Conservation (phyloP, 2,888 invertebrate genomes). For the Pardosa pseudoannulata region DNA sequence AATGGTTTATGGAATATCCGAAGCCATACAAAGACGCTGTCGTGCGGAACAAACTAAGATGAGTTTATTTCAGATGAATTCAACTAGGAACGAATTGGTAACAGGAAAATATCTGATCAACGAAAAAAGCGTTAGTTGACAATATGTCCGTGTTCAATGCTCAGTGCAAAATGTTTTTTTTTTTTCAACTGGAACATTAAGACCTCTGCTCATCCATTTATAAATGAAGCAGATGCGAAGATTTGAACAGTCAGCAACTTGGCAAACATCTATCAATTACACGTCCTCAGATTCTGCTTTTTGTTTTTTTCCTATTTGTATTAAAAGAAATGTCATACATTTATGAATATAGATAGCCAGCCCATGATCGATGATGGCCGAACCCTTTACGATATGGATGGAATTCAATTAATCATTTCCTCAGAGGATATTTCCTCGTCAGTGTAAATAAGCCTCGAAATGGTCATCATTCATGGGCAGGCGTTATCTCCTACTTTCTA, state of each 20-base stretch:
- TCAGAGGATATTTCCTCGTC: neutral
- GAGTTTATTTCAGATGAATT: too few relatives aligned
- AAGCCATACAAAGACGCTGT: too few relatives aligned
- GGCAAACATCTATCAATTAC: conserved; percentile 1
- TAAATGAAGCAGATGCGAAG: neutral
- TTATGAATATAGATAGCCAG: conserved; percentile 6
- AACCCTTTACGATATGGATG: conserved; percentile 9
- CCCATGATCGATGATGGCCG: neutral
- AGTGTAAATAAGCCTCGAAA: neutral
- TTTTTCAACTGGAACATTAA: too few relatives aligned
- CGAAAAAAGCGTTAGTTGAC: too few relatives aligned
- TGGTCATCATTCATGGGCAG: neutral
- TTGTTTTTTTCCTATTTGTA: neutral
- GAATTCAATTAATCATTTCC: conserved; percentile 18
- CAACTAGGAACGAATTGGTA: too few relatives aligned
- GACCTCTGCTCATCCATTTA: neutral
- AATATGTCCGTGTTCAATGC: too few relatives aligned
- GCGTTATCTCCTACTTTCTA: neutral
- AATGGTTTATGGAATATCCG: too few relatives aligned
- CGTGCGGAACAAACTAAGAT: too few relatives aligned
- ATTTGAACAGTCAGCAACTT: neutral
- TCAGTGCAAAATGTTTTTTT: too few relatives aligned
- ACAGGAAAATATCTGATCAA: too few relatives aligned
- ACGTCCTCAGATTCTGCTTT: neutral
- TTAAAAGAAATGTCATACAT: conserved; percentile 15